These are phyloP conservation scores for Dicerorhinus sumatrensis DNA, from an alignment of 2,113 vertebrate species.

Conservation along the genomic window DNA sequence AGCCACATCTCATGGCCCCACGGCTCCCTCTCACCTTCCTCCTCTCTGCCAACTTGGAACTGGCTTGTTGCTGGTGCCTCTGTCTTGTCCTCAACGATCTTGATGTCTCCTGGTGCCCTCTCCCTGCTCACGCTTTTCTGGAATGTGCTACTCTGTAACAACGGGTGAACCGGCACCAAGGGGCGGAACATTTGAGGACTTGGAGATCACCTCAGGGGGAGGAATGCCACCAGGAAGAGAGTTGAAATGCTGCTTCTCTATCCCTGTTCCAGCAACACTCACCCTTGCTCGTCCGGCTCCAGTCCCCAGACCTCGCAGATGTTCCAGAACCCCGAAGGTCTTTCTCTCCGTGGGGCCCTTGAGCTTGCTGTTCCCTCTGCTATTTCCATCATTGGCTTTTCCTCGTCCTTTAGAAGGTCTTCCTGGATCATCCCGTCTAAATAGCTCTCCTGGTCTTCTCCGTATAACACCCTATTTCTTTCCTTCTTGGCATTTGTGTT, in stretches of 20 bases:
- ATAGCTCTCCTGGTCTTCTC: not conserved
- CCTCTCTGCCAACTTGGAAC: not conserved
- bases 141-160: fast-evolving
- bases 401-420: not conserved
- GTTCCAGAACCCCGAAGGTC: not conserved
- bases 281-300: not conserved
- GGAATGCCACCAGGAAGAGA: not conserved
- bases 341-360: not conserved
- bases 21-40: fast-evolving
- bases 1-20: fast-evolving
- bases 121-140: not conserved
- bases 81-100: fast-evolving
- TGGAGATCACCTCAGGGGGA: not conserved
- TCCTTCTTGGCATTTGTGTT: not conserved
- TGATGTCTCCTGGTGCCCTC: not conserved
- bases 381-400: not conserved
- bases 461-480: not conserved
- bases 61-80: fast-evolving
- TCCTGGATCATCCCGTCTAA: not conserved
- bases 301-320: fast-evolving
- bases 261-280: not conserved
- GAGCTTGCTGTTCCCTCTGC: not conserved
- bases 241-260: not conserved
- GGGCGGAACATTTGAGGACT: not conserved
- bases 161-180: fast-evolving